Evolutionary conservation across 2,797 vertebrate genomes (phyloP).

Genomic region (Platalea minor): DNA sequence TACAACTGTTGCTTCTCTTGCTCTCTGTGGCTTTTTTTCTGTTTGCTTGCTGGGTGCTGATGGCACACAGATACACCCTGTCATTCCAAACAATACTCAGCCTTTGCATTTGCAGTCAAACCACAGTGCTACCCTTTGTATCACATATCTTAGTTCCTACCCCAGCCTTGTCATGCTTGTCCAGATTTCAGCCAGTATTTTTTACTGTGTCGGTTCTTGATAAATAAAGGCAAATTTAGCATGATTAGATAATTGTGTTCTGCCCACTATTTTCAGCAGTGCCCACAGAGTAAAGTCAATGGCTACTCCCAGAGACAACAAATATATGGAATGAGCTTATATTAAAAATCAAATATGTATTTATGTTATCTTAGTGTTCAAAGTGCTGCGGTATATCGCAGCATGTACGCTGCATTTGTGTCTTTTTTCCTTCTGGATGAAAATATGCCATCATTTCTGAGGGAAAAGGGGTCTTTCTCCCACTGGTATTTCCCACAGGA

Average conservation of each 20-base stretch:
- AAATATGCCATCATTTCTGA: background rate
- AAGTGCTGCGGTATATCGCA: background rate
- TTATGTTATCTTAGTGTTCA: background rate
- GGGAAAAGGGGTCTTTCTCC: background rate
- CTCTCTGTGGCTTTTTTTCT: background rate
- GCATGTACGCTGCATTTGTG: background rate
- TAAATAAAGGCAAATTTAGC: background rate
- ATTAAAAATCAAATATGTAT: background rate
- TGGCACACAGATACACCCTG: background rate
- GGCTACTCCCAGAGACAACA: background rate
- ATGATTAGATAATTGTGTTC: background rate
- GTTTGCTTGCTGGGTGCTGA: background rate
- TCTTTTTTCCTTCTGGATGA: background rate
- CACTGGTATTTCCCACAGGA: background rate
- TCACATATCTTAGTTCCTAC: background rate
- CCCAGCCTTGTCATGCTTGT: background rate
- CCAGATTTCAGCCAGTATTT: background rate
- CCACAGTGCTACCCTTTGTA: background rate
- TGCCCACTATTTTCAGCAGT: background rate
- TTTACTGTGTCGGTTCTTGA: background rate
- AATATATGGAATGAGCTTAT: background rate
- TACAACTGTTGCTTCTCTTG: background rate
- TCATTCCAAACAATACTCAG: background rate
- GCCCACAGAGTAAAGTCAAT: background rate
- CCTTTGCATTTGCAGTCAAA: background rate